Percentiles rank a stretch among this genome's conserved stretches.
These are phyloP conservation scores for Bucco capensis DNA, from an alignment of 2,113 vertebrate genomes.

Conservation along the genomic window DNA sequence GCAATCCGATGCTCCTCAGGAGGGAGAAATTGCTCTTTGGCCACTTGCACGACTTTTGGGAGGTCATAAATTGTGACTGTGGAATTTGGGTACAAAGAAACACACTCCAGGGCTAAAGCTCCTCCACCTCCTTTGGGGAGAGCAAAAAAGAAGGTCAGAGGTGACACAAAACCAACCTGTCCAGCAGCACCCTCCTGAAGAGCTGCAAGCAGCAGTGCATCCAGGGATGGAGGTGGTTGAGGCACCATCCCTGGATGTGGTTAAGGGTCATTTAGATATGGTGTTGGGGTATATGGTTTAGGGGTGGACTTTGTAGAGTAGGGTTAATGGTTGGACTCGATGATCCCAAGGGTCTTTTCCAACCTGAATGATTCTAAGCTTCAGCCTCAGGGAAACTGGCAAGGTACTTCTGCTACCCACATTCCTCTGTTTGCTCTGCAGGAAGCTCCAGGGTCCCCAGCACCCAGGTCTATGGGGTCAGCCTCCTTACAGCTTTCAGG, in stretches of 20 bases:
- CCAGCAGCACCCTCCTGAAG: not conserved
- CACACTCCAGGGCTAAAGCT: conserved; percentile 80
- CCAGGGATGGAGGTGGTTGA: no score
- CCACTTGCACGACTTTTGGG: conserved; percentile 75
- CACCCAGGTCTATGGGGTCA: not conserved
- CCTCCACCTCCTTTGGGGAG: conserved; percentile 81
- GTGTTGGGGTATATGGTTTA: no score
- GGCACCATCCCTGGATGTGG: no score
- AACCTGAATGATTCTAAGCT: no score
- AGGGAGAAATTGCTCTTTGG: conserved; percentile 72
- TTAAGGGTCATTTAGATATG: no score
- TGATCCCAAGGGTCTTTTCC: no score
- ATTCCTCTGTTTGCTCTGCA: not conserved
- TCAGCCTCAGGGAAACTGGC: not conserved
- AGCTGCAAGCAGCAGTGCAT: accelerated
- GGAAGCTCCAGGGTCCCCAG: accelerated
- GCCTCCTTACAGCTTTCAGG: accelerated
- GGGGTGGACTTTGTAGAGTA: no score
- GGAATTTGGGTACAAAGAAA: conserved; percentile 78
- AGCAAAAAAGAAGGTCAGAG: not conserved
- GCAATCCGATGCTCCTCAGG: conserved; percentile 57
- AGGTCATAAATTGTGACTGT: conserved; percentile 83
- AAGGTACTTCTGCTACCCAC: accelerated
- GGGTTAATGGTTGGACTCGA: no score
- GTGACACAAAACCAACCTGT: not conserved